A percentile compares a stretch with the other conserved stretches of the same genome.
Evolutionary conservation across 2,888 invertebrate species (phyloP).

Genomic region (Oligia strigilis): DNA sequence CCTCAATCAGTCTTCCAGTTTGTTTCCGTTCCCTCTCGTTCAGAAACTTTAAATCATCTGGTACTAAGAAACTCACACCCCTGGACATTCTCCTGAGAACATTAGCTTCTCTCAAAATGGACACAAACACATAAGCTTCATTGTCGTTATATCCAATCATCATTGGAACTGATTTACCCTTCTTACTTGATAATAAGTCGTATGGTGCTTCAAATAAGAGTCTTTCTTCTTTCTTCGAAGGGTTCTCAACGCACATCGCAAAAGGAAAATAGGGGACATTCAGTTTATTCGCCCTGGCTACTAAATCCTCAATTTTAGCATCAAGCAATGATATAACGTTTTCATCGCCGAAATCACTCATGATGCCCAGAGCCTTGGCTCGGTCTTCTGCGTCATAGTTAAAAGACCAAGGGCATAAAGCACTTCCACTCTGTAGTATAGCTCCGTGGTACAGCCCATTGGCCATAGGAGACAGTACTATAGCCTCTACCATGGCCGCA

Average conservation of each 20-base stretch:
- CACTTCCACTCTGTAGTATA: conserved; percentile 84
- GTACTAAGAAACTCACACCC: conserved; percentile 75
- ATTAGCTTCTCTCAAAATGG: conserved; percentile 72
- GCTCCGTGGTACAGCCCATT: conserved; percentile 81
- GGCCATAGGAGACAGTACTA: conserved; percentile 77
- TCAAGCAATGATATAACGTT: conserved; percentile 65
- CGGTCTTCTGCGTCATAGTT: conserved; percentile 82
- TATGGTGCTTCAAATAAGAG: conserved; percentile 79
- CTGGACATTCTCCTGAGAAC: conserved; percentile 68
- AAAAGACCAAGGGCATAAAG: conserved; percentile 84
- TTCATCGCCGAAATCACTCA: conserved; percentile 65
- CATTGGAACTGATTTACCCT: conserved; percentile 75
- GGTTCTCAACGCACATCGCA: conserved; percentile 81
- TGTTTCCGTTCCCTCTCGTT: conserved; percentile 76
- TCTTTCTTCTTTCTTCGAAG: conserved; percentile 78
- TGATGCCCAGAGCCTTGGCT: conserved; percentile 70
- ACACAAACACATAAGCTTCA: conserved; percentile 84
- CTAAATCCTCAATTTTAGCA: conserved; percentile 72
- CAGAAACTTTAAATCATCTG: conserved; percentile 79
- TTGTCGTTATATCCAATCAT: conserved; percentile 84
- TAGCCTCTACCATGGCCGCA: conserved; percentile 83
- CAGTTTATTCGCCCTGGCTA: conserved; percentile 72
- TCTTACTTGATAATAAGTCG: conserved; percentile 72
- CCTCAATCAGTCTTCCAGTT: conserved; percentile 74
- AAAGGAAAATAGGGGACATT: conserved; percentile 82